phyloP scores from a whole-genome alignment of 2,113 vertebrate genomes.

The Embiotoca jacksoni region DNA sequence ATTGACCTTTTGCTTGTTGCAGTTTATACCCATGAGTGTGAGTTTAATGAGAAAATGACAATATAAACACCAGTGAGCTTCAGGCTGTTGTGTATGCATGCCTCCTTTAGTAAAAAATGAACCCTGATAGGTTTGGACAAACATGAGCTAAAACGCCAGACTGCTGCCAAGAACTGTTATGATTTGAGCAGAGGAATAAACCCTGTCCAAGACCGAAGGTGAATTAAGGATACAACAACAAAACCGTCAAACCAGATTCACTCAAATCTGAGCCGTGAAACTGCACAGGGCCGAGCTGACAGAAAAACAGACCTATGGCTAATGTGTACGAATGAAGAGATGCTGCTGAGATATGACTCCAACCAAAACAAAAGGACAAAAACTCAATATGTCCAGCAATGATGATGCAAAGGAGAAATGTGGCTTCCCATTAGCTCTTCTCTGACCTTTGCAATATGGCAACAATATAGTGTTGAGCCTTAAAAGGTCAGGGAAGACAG shows the following conservation, averaged over 20 bases:
- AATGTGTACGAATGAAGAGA: conserved; percentile 69
- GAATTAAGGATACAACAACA: conserved; percentile 28
- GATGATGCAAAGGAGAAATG: conserved; percentile 72
- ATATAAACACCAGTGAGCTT: conserved; percentile 59
- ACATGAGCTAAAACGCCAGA: conserved; percentile 36
- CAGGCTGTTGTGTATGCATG: conserved; percentile 51
- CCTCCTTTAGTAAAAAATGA: conserved; percentile 41
- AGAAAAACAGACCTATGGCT: conserved; percentile 42
- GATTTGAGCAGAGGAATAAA: conserved; percentile 9
- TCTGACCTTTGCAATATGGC: conserved; percentile 79
- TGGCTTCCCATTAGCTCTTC: conserved; percentile 67
- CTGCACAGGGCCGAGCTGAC: conserved; percentile 32
- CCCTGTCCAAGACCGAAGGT: conserved; percentile 2
- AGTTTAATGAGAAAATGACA: conserved; percentile 74
- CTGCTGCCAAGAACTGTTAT: conserved; percentile 10
- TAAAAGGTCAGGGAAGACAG: conserved; percentile 79
- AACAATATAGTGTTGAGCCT: conserved; percentile 68
- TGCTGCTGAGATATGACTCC: conserved; percentile 55
- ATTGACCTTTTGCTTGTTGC: conserved; percentile 79
- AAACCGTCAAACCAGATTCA: conserved; percentile 18
- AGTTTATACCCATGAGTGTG: conserved; percentile 74
- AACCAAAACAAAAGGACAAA: conserved; percentile 67
- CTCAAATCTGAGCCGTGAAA: conserved; percentile 25
- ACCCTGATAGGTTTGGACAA: conserved; percentile 39
- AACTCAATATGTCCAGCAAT: conserved; percentile 74